Base-by-base conservation (phyloP, 30 jellyfish, hydroid and myxozoan genomes). In the Mastigias papua region DNA sequence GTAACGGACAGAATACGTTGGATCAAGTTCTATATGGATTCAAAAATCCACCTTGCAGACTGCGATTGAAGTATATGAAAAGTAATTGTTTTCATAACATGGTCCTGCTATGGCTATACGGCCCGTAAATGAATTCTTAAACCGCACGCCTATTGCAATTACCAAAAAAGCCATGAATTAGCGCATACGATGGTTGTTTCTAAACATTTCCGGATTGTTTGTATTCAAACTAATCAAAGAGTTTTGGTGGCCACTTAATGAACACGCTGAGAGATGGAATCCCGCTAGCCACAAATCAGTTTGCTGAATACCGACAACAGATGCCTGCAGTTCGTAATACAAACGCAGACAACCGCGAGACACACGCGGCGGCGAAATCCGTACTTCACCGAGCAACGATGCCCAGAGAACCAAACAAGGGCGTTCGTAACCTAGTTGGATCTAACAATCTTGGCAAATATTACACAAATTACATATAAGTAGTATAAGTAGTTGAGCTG, bases 251-350 rank as follows among this genome's bases (percentile, higher is more conserved):
- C 37, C 49, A 26, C 63, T 72, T 72, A 72, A 72, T 49, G 21
- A 35, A 48, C 34, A 27, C 34, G 22, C 35, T 34, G 37, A 72
- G n/a, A 48, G 68, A 34, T n/a, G 37, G 23, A 28, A n/a, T 61
- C 88, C 61, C 76, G n/a, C 32, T 48, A 77, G 78, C 88, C 88
- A 67, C 88, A 77, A 77, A 54, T 78, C 88, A 77, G 77, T 77
- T 29, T 30, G 33, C 49, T 57, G 27, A 77, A 77, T 77, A 57
- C 77, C 88, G 68, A 57, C 62, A 22, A 78, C 67, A 77, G 48
- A 77, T 77, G 50, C 88, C 88, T 77, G 33, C 88, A 20, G 88
- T 57, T 77, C 27, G 30, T 13, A 51, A 60, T 15, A 27, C 25
- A 26, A n/a, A 29, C 66, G 77, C 88, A 60, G 54, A 33, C 54